Percentiles rank a stretch among this genome's conserved stretches.
Conservation (phyloP, 2,888 invertebrate genomes). For the Argyra leucocephala region DNA sequence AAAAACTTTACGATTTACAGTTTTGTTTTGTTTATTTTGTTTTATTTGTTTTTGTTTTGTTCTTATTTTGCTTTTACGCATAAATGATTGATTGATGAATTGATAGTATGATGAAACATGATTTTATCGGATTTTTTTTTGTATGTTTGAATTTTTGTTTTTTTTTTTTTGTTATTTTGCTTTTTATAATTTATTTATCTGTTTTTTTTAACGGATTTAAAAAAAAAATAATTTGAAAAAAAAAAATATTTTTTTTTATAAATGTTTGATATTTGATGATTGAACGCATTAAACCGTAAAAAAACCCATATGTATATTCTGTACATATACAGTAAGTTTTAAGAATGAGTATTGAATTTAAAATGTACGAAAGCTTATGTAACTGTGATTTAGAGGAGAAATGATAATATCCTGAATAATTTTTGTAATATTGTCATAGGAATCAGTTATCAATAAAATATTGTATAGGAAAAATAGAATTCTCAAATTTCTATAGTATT, state of each 20-base stretch:
- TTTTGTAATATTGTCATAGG: too few relatives aligned
- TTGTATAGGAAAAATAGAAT: too few relatives aligned
- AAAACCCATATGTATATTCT: too few relatives aligned
- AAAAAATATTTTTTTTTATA: background rate
- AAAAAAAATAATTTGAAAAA: background rate
- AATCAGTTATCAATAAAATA: too few relatives aligned
- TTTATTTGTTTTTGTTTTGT: background rate
- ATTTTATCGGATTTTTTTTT: background rate
- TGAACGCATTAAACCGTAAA: background rate
- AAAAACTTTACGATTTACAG: background rate
- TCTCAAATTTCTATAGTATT: too few relatives aligned
- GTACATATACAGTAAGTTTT: too few relatives aligned
- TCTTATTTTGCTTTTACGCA: background rate
- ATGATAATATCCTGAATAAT: too few relatives aligned
- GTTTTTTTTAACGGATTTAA: background rate
- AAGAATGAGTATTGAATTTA: too few relatives aligned
- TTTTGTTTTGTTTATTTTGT: background rate
- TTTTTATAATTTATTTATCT: background rate
- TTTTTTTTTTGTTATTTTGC: background rate
- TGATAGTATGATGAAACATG: conserved; percentile 1
- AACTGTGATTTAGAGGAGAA: too few relatives aligned
- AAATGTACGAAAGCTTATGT: too few relatives aligned
- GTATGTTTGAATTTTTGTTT: background rate
- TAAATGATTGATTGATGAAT: background rate
- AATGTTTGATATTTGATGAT: conserved; percentile 3